These are phyloP conservation scores for Limulus polyphemus DNA, from an alignment of 2,888 invertebrate species.

Conservation along the genomic window DNA sequence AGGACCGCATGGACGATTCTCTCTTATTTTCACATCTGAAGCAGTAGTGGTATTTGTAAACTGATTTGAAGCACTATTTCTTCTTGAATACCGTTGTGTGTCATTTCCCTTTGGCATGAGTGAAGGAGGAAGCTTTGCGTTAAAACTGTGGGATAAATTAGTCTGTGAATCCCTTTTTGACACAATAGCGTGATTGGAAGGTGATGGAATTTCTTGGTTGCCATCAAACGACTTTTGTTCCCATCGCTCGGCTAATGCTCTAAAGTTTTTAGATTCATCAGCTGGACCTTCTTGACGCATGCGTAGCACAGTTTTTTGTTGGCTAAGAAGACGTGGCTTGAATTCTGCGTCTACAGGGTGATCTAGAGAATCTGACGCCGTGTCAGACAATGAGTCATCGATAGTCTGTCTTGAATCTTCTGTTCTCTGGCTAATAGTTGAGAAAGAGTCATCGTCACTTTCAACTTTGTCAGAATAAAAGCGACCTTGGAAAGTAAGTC, in stretches of 20 bases:
- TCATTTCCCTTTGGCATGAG: conserved; percentile 9
- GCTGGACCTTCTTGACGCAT: conserved; percentile 11
- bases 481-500: no score
- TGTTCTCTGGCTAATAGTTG: conserved; percentile 27
- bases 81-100: no score
- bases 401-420: conserved; percentile 26
- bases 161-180: conserved; percentile 7
- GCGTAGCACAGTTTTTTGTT: conserved; percentile 23
- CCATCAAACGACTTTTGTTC: conserved; percentile 26
- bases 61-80: no score
- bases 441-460: conserved; percentile 19
- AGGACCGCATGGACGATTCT: conserved; percentile 10
- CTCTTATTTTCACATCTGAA: conserved; percentile 5
- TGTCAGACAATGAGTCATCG: conserved; percentile 16
- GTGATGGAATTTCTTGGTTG: no score
- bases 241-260: conserved; percentile 36
- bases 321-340: conserved; percentile 21
- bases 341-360: conserved; percentile 12
- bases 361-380: conserved; percentile 19
- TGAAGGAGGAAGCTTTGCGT: conserved; percentile 10
- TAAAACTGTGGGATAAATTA: conserved; percentile 3
- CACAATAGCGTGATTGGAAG: no score
- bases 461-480: neutral
- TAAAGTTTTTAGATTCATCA: conserved; percentile 30
- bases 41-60: no score